Base-by-base conservation (phyloP, 2,797 vertebrate genomes). In the Anguilla pacifica region DNA sequence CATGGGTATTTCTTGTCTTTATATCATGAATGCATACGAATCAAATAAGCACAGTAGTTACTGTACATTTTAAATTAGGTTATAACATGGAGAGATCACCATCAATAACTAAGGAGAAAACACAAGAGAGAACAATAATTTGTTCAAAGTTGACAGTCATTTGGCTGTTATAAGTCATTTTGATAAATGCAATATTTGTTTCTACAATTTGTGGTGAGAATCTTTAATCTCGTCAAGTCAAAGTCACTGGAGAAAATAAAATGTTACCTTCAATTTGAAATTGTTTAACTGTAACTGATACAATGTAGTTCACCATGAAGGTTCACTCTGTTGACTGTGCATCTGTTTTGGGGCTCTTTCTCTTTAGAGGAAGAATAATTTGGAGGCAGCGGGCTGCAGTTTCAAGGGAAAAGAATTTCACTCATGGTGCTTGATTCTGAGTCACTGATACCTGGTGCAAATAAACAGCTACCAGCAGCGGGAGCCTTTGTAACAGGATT, bases 381-480 rank as follows among this genome's bases (percentile, higher is more conserved):
- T 55, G 74, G 84, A 70, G 43, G 35, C 57, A 51, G 57, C 57
- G 49, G 74, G 49, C 87, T n/a, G 10, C 43, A 35, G 22, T 87
- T 87, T 35, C 11, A 25, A 39, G 53, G 10, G 31, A 87, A 82
- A 43, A 55, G 53, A 49, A 86, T 79, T 55, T 86, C 19, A 35
- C 53, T 86, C 17, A 35, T 49, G 28, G 61, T 55, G n/a, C 86
- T 87, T 82, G 74, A 39, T 19, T 39, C 43, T 43, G 4, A 25
- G 31, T 43, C 74, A 77, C 74, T 6, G 35, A 5, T n/a, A 17
- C 39, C 31, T 77, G 74, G 19, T 19, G 17, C 15, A 43, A 13
- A 77, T 77, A 10, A 17, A 77, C 4, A 77, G 74, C 35, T 3
- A 4, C 74, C 15, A 43, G 13, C 35, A n/a, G 11, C 19, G 17